Conservation (phyloP, 2,113 vertebrate genomes). For the Protobothrops mucrosquamatus region DNA sequence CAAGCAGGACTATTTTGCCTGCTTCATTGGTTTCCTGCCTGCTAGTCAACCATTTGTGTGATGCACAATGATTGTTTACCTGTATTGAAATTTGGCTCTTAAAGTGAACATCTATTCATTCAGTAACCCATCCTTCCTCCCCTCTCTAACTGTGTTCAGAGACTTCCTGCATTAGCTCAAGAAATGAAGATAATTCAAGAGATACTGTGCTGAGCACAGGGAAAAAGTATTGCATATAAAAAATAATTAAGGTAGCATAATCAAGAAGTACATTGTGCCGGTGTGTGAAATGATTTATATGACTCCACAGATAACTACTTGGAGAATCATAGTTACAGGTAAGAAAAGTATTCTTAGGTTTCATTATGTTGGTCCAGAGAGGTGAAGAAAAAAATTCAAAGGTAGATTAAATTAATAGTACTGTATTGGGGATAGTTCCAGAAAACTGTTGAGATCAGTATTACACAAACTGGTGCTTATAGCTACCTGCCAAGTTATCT, state of each 20-base stretch:
- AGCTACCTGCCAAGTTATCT: background rate
- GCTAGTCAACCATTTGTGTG: background rate
- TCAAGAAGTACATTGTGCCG: background rate
- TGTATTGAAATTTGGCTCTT: background rate
- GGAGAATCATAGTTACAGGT: background rate
- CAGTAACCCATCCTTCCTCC: background rate
- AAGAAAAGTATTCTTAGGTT: background rate
- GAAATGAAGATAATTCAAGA: background rate
- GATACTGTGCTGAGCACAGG: background rate
- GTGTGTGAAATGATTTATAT: background rate
- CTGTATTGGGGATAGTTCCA: background rate
- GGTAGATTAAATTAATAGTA: background rate
- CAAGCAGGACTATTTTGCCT: background rate
- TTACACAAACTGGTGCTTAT: background rate
- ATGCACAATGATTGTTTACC: background rate
- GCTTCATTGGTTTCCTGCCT: background rate
- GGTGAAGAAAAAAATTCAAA: background rate
- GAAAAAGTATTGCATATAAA: background rate
- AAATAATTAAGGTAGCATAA: background rate
- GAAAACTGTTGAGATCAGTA: background rate
- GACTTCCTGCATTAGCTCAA: background rate
- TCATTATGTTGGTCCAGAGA: background rate
- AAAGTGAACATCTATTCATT: background rate
- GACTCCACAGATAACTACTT: background rate
- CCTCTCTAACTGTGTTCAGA: background rate